phyloP scores from a whole-genome alignment of 2,113 vertebrate species.

The Pluvianellus socialis region DNA sequence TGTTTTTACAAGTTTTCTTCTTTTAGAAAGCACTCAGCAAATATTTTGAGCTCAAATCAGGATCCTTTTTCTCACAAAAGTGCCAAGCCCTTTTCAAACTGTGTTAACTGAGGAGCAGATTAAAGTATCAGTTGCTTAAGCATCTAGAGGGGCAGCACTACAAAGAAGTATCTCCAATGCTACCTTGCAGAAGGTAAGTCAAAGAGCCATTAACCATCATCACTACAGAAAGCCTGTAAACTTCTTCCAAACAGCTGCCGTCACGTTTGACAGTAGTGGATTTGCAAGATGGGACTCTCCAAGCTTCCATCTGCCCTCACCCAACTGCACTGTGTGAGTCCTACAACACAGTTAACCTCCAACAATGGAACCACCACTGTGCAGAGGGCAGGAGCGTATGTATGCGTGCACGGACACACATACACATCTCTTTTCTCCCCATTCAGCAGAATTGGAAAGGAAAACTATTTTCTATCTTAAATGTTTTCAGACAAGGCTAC shows the following conservation, averaged over 20 bases:
- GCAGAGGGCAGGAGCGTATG: rapidly evolving
- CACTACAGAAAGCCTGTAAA: neutral
- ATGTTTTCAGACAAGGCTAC: neutral
- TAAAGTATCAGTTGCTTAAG: slow-evolving; percentile 7
- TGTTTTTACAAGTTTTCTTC: slow-evolving; percentile 52
- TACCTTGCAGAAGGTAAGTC: neutral
- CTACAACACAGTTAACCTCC: rapidly evolving
- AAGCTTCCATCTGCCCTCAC: neutral
- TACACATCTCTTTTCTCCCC: rapidly evolving
- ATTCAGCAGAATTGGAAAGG: neutral
- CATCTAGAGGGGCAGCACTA: neutral
- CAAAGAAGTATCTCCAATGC: neutral
- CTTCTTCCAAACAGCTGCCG: neutral
- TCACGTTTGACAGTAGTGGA: neutral
- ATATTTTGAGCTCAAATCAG: neutral
- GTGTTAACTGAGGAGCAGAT: neutral
- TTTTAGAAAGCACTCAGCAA: slow-evolving; percentile 60
- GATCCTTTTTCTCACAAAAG: neutral
- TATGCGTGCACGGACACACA: neutral
- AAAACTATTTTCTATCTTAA: neutral
- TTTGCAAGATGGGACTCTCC: rapidly evolving
- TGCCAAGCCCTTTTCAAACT: neutral
- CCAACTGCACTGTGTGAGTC: neutral
- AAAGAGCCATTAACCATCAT: neutral
- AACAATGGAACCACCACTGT: neutral